Percentiles rank a stretch among this genome's conserved stretches.
These are phyloP conservation scores for Pterocles burchelli DNA, from an alignment of 2,113 vertebrate species.

Conservation along the genomic window DNA sequence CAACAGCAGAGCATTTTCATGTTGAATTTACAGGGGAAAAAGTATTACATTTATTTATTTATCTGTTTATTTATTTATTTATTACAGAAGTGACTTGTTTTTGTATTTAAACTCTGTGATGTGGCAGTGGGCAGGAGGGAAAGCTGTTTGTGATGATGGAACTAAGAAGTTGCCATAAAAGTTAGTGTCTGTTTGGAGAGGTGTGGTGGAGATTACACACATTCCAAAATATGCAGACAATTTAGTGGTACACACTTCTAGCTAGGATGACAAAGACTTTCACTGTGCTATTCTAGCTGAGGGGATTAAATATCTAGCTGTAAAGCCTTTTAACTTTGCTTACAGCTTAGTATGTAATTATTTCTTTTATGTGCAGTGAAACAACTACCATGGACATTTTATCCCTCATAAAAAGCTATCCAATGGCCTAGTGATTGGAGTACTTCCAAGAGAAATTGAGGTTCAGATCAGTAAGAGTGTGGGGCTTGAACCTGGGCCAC, in stretches of 20 bases:
- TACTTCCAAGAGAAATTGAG: not conserved
- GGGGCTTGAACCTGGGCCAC: not conserved
- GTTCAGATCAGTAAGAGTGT: not conserved
- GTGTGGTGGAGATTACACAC: not conserved
- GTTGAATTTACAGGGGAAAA: not conserved
- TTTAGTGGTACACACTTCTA: not conserved
- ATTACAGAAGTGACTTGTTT: not conserved
- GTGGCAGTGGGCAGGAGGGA: not conserved
- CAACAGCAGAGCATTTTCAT: not conserved
- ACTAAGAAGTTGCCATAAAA: not conserved
- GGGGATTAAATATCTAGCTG: not conserved
- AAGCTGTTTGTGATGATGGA: not conserved
- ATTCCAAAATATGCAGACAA: not conserved
- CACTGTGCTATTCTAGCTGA: not conserved
- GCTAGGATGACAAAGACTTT: not conserved
- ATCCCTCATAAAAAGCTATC: not conserved
- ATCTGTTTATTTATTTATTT: not conserved
- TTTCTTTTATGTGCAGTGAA: not conserved
- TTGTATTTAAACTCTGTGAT: not conserved
- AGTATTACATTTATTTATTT: not conserved
- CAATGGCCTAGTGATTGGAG: not conserved
- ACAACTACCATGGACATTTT: not conserved
- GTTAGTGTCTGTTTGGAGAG: not conserved
- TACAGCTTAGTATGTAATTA: not conserved
- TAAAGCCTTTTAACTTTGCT: conserved; percentile 3